Conservation (phyloP, 2,113 vertebrate species). For the Gracilinanus agilis region DNA sequence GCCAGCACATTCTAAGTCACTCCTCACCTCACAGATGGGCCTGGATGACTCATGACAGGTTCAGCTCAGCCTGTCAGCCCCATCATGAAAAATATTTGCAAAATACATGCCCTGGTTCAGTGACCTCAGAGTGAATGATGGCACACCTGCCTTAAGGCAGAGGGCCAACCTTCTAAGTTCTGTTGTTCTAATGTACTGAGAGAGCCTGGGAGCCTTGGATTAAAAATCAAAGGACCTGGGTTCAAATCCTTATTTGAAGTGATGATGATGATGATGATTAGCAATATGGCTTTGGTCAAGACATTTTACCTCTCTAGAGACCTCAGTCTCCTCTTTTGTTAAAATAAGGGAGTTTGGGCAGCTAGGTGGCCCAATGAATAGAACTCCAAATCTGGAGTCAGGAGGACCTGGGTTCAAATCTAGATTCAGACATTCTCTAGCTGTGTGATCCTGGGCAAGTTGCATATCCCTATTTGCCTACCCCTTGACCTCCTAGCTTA, state of each 20-base stretch:
- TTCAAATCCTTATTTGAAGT: neutral
- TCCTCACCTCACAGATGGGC: conserved; percentile 9
- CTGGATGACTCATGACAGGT: neutral
- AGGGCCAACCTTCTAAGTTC: neutral
- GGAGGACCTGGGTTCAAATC: no score
- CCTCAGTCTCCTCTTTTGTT: conserved; percentile 14
- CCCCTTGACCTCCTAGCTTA: no score
- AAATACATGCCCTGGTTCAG: conserved; percentile 35
- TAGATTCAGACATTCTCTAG: no score
- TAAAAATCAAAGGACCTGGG: neutral
- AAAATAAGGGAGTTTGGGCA: neutral
- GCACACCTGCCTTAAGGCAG: conserved; percentile 11
- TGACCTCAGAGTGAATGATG: conserved; percentile 8
- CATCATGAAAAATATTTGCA: conserved; percentile 41
- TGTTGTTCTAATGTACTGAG: neutral
- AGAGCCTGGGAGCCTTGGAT: neutral
- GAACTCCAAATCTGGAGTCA: no score
- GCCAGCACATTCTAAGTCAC: neutral
- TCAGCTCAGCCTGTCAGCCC: neutral
- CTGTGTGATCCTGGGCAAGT: no score
- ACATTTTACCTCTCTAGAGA: neutral
- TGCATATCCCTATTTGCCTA: no score
- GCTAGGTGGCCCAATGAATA: no score
- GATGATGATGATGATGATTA: neutral
- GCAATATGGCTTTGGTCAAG: neutral